Base-by-base conservation (phyloP, 2,797 vertebrate species). In the Schizopygopsis malacanthus region DNA sequence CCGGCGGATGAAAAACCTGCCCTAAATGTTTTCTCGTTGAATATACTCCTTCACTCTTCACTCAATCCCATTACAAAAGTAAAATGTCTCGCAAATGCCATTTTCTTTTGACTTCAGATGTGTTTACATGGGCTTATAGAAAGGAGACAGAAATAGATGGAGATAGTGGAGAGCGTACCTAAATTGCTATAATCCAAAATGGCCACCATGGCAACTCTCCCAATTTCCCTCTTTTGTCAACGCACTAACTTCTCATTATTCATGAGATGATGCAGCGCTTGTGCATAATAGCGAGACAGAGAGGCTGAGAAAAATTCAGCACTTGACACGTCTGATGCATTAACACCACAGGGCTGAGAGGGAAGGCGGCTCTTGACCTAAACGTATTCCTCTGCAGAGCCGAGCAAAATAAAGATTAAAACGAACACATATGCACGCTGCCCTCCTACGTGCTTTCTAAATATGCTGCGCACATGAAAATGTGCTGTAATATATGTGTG, bases 241-340 rank as follows among this genome's bases (percentile, higher is more conserved):
- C 52, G 2, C 37, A 59, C 52, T 41, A 78, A 79, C 76, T 61
- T 79, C 52, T 84, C 69, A 41, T 71, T 79, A 78, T 85, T 80
- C 77, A 67, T 61, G 45, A 75, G 50, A 6, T 65, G 69, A 63
- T 65, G 11, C 2, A 11, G 83, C 33, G 79, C 73, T 71, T 39
- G 89, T 87, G 41, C 25, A 25, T 52, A 18, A 54, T n/a, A 79
- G 25, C 76, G 52, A 78, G n/a, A 22, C 50, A 67, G 37, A 69
- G 45, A 83, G 72, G 59, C 70, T 70, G 33, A 85, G 73, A 59
- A 56, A 79, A 41, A 63, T 75, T 78, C 72, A 41, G 67, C 87
- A 84, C 76, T 70, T 76, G 75, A 90, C 85, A 84, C 50, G 61
- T 63, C 72, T 85, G 78, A 89, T 61, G 69, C 71, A 87, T 89